These are phyloP conservation scores for Pseudochaenichthys georgianus DNA, from an alignment of 2,797 vertebrate genomes.

Conservation along the genomic window DNA sequence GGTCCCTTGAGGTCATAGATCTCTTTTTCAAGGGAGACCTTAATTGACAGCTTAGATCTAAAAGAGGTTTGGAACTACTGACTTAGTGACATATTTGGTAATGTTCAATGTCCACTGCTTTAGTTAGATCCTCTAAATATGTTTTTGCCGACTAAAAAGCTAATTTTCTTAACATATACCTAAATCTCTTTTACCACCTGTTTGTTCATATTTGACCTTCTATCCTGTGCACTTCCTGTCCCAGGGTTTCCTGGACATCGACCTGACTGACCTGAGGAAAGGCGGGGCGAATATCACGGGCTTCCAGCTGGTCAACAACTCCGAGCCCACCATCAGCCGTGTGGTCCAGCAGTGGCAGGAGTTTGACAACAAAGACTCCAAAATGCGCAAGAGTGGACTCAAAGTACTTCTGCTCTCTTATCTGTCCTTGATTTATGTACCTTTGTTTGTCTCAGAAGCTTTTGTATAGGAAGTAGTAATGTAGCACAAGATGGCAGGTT, in stretches of 20 bases:
- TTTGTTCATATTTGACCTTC: background rate
- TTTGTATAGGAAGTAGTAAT: background rate
- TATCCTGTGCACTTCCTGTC: conserved; percentile 20
- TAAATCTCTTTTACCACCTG: background rate
- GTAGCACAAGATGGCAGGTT: background rate
- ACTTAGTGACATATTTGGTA: background rate
- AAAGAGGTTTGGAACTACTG: background rate
- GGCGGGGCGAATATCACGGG: conserved; percentile 97
- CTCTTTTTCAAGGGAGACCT: no score
- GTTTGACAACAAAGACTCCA: conserved; percentile 94
- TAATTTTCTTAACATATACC: background rate
- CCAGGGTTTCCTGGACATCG: conserved; percentile 98
- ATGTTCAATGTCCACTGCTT: background rate
- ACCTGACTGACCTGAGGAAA: conserved; percentile 95
- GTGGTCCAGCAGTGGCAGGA: conserved; percentile 96
- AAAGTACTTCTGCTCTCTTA: conserved; percentile 82
- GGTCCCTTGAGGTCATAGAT: no score
- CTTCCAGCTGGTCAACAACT: conserved; percentile 97
- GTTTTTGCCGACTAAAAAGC: background rate
- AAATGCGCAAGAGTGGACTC: conserved; percentile 91
- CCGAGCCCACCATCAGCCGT: conserved; percentile 88
- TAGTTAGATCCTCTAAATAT: no score
- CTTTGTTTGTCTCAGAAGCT: background rate
- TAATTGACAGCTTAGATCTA: no score
- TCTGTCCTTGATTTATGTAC: background rate